Percentiles rank a stretch among this genome's conserved stretches.
These are phyloP conservation scores for Odontamblyopus lacepedii DNA, from an alignment of 2,797 vertebrate genomes.

Conservation along the genomic window DNA sequence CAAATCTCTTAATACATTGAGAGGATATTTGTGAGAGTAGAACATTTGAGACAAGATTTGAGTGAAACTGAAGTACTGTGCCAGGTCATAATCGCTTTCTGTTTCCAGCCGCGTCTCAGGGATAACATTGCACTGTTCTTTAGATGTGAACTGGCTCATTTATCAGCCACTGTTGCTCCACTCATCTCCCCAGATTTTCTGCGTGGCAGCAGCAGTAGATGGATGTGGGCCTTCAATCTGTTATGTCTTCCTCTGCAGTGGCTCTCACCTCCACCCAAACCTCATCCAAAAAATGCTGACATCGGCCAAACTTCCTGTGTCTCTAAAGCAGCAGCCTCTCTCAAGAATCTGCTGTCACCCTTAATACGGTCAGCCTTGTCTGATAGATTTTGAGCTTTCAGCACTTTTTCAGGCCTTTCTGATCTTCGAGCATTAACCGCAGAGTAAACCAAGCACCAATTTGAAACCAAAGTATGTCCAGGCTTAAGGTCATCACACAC, in stretches of 20 bases:
- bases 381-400: constrained; percentile 16
- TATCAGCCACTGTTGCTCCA: constrained; percentile 27
- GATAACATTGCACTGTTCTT: constrained; percentile 27
- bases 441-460: background rate
- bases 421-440: background rate
- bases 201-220: constrained; percentile 18
- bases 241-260: constrained; percentile 28
- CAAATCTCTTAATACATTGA: background rate
- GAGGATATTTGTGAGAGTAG: constrained; percentile 27
- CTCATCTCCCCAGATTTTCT: background rate
- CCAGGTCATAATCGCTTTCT: constrained; percentile 42
- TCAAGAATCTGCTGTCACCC: background rate
- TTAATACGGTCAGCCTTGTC: background rate
- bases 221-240: constrained; percentile 26
- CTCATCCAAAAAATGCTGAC: constrained; percentile 29
- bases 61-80: constrained; percentile 35
- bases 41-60: constrained; percentile 35
- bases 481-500: too few relatives aligned
- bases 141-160: constrained; percentile 28
- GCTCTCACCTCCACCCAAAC: constrained; percentile 20
- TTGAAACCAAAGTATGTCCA: background rate
- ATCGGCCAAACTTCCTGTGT: constrained; percentile 8
- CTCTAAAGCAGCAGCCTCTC: constrained; percentile 16
- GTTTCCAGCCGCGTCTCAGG: constrained; percentile 14
- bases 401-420: background rate